Conservation (phyloP, 35 echinoderm and acorn worm genomes). For the Acanthaster planci region DNA sequence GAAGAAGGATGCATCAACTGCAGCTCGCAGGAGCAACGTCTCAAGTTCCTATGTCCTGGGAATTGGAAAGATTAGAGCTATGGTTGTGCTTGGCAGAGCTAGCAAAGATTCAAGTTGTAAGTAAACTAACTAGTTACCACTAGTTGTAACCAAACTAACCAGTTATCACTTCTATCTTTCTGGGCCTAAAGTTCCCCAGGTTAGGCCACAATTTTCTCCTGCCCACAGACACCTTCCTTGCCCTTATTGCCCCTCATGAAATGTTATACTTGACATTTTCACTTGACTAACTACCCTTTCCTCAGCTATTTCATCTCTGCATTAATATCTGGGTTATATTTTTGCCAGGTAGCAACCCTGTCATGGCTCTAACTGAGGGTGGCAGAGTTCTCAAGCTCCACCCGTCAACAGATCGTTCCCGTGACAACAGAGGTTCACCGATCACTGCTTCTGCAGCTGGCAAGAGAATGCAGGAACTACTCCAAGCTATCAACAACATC, state of each 20-base stretch:
- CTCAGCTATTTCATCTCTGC: no score
- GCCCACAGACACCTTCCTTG: no score
- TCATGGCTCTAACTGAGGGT: conserved; percentile 9
- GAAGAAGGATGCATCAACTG: background rate
- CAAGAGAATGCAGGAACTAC: conserved; percentile 30
- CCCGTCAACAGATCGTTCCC: background rate
- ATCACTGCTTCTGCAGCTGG: conserved; percentile 40
- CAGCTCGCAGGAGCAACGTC: background rate
- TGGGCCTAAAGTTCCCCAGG: no score
- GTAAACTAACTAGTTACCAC: background rate
- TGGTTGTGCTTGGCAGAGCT: conserved; percentile 4
- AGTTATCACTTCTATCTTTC: no score
- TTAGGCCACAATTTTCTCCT: no score
- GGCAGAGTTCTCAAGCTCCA: background rate
- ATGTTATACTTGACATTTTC: no score
- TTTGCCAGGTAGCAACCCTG: background rate
- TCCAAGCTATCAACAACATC: conserved; percentile 42
- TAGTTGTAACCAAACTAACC: no score
- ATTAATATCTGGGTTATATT: background rate
- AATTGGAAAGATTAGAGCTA: conserved; percentile 16
- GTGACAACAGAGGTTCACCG: background rate
- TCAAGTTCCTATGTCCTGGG: background rate
- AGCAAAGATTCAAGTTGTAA: background rate
- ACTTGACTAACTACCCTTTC: no score
- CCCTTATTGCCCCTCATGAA: no score